phyloP scores from a whole-genome alignment of 2,113 vertebrate species.

The Limnothrissa miodon region DNA sequence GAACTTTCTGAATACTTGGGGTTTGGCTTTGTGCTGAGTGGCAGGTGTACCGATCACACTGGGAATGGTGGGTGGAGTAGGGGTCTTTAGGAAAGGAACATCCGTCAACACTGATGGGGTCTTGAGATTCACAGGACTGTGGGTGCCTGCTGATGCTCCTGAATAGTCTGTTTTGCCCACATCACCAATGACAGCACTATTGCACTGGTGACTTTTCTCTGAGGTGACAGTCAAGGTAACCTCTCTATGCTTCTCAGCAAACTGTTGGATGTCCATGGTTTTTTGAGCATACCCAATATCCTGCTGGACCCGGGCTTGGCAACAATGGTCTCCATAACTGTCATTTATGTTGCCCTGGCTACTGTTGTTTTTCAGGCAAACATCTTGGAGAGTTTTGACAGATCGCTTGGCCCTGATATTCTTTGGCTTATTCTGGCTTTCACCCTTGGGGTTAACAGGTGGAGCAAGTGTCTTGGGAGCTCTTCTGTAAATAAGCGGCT shows the following conservation, averaged over 20 bases:
- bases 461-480: not conserved
- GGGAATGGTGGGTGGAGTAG: not conserved
- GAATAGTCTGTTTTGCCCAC: no score
- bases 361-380: not conserved
- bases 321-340: not conserved
- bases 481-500: not conserved
- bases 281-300: not conserved
- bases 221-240: not conserved
- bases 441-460: not conserved
- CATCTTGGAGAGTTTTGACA: not conserved
- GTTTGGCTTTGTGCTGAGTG: not conserved
- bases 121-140: not conserved
- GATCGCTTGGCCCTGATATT: not conserved
- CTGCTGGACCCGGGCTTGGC: not conserved
- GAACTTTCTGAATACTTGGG: not conserved
- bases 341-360: no score
- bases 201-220: not conserved
- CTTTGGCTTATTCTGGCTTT: not conserved
- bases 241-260: no score
- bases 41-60: not conserved
- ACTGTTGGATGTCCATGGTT: no score
- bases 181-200: no score
- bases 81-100: not conserved
- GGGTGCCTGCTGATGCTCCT: not conserved
- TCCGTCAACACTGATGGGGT: not conserved